Evolutionary conservation across 35 echinoderm and acorn worm species (phyloP), one percentile per base, ranked within the genome.

Genomic region (Heliocidaris erythrogramma): DNA sequence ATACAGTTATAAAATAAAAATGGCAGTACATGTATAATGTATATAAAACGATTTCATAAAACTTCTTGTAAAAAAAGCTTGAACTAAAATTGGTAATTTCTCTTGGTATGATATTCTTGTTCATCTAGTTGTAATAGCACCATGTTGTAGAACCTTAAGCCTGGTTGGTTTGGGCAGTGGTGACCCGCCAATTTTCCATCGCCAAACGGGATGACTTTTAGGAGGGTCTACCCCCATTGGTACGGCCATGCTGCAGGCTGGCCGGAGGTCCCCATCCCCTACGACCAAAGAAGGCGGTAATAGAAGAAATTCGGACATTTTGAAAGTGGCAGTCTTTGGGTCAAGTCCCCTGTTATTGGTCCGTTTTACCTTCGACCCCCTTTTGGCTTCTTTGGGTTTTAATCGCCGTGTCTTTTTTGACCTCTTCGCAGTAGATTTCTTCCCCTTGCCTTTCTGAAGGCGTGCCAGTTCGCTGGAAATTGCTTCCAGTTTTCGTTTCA

Each of bases 121-220:
- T 78, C 18, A 78, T 8, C 65, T 78, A 0, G 65, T 18, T 27
- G 65, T 78, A 78, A 78, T 78, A 78, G 21, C 65, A 78, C 65
- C 65, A n/a, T 78, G 65, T 78, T 21, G 65, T 78, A 78, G 18
- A 78, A 9, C 21, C 29, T 92, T 92, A 30, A 59, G 91, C 49
- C 48, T 14, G 11, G 13, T 32, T 59, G 91, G 91, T 92, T 59
- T 92, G 4, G 94, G 94, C 49, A 97, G 87, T 9, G 96, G 96
- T 12, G 85, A 78, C 11, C 92, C 95, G 47, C 96, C 96, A 3
- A 97, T 49, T 94, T 92, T 95, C 96, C 96, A 97, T 13, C 90
- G 49, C 96, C 96, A 97, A 24, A 97, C 88, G 8, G 96, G 96
- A 56, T 97, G 96, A 32, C 88, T 48, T 86, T 95, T 97, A 13